Evolutionary conservation across 2,888 invertebrate genomes (phyloP).

Genomic region (Dichetophora obliterata): DNA sequence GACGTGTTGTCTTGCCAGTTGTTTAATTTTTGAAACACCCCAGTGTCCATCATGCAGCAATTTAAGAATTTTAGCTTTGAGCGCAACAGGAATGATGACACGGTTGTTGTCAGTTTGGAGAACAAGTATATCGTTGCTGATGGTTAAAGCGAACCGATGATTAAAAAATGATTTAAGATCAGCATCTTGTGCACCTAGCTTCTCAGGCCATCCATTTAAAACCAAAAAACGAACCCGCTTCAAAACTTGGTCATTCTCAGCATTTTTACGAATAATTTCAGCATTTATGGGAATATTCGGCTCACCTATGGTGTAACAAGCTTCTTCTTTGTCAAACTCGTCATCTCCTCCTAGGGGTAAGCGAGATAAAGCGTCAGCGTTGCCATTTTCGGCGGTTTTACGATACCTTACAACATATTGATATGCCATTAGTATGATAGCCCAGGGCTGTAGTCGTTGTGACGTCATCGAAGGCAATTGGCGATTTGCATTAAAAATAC

Average conservation of each 20-base stretch:
- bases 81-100: neutral
- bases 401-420: neutral
- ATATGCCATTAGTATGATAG: neutral
- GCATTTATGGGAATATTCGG: neutral
- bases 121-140: neutral
- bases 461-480: neutral
- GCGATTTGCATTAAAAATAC: neutral
- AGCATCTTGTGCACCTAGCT: neutral
- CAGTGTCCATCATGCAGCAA: constrained; percentile 41
- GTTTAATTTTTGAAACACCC: constrained; percentile 35
- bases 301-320: neutral
- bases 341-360: neutral
- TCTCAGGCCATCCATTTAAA: neutral
- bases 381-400: neutral
- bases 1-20: constrained; percentile 37
- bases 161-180: neutral
- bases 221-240: neutral
- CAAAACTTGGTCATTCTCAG: neutral
- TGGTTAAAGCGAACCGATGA: neutral
- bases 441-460: neutral
- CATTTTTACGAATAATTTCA: neutral
- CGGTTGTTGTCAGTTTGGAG: neutral
- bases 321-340: neutral
- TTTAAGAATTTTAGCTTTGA: neutral
- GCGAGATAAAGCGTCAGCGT: neutral